Conservation (phyloP, 2,888 invertebrate genomes). For the Omphaloscelis lunosa region DNA sequence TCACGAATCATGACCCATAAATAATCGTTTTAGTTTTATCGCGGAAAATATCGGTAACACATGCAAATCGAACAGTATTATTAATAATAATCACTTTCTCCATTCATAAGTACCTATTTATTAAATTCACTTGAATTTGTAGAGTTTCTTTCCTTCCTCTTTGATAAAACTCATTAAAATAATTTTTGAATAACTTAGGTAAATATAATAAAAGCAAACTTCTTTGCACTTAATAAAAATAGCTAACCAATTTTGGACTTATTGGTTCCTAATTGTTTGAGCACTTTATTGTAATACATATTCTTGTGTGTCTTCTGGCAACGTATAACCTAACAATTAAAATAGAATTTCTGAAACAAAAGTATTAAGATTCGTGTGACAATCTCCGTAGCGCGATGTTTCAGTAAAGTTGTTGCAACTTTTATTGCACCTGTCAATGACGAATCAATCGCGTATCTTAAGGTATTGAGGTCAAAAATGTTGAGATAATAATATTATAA, state of each 20-base stretch:
- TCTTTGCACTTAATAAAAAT: background rate
- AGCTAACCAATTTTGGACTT: background rate
- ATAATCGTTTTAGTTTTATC: slow-evolving; percentile 48
- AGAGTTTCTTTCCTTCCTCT: background rate
- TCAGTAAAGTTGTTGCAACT: slow-evolving; percentile 3
- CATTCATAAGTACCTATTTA: background rate
- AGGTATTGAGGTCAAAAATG: slow-evolving; percentile 34
- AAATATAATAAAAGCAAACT: too few species aligned
- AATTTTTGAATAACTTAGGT: background rate
- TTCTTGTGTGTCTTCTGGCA: background rate
- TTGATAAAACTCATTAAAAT: background rate
- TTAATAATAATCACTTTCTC: background rate
- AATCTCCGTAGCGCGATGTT: slow-evolving; percentile 5
- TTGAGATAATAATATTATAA: slow-evolving; percentile 51
- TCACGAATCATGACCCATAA: slow-evolving; percentile 12
- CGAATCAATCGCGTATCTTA: slow-evolving; percentile 24
- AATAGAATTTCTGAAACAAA: slow-evolving; percentile 9
- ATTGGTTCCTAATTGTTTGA: background rate
- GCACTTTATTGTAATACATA: background rate
- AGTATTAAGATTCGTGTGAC: slow-evolving; percentile 6
- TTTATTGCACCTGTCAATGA: slow-evolving; percentile 27
- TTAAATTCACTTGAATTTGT: background rate
- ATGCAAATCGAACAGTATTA: slow-evolving; percentile 6
- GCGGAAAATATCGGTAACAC: slow-evolving; percentile 6
- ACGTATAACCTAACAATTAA: slow-evolving; percentile 1